phyloP scores from a whole-genome alignment of 2,113 vertebrate genomes.

The Ctenodactylus gundi region DNA sequence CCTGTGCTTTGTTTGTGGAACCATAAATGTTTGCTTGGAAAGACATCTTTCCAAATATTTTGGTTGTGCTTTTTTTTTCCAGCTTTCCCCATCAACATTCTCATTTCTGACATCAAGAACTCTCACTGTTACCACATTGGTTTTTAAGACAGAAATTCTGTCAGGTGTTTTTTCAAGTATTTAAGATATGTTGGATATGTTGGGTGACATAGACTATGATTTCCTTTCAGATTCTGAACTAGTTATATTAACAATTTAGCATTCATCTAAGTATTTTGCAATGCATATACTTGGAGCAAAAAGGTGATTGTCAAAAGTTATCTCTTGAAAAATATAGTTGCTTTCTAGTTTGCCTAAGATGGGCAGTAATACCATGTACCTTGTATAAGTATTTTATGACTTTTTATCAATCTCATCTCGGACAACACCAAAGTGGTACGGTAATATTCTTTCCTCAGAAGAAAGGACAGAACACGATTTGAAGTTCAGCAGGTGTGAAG shows the following conservation, averaged over 20 bases:
- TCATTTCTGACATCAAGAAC: not conserved
- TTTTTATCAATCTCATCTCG: constrained; percentile 45
- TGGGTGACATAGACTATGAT: constrained; percentile 38
- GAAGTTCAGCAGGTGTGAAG: constrained; percentile 23
- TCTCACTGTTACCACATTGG: not conserved
- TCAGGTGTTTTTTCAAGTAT: constrained; percentile 1
- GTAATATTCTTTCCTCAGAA: constrained; percentile 14
- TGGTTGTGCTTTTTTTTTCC: not conserved
- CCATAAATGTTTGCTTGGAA: constrained; percentile 56
- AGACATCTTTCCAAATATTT: constrained; percentile 20
- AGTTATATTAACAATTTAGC: constrained; percentile 11
- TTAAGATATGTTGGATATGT: not conserved
- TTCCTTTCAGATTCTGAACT: constrained; percentile 13
- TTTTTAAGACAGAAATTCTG: constrained; percentile 48
- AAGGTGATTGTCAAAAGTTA: not conserved
- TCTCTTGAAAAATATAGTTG: constrained; percentile 12
- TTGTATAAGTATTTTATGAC: constrained; percentile 41
- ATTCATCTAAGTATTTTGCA: not conserved
- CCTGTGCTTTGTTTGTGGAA: not conserved
- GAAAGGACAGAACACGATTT: not conserved
- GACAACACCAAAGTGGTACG: not conserved
- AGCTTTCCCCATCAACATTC: not conserved
- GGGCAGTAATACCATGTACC: not conserved
- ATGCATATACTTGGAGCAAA: not conserved
- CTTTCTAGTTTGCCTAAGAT: not conserved